Base-by-base conservation (phyloP, 1,140 invertebrate genomes). In the Eriocheir sinensis region DNA sequence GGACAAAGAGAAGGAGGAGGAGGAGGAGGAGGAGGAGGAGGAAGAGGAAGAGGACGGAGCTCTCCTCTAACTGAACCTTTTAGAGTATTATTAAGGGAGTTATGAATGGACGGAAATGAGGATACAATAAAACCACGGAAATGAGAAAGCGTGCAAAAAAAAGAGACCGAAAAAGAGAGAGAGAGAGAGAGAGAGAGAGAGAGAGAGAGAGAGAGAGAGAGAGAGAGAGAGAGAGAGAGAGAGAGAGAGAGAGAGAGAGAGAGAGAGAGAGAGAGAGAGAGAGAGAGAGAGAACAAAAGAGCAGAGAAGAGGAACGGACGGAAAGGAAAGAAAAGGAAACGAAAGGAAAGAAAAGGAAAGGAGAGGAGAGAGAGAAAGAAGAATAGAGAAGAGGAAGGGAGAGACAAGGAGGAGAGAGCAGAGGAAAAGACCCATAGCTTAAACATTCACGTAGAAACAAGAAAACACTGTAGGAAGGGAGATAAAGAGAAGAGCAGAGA, bases 141-240 rank as follows among this genome's bases (percentile, higher is more conserved):
- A 27, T 15, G 60, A 72, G 60, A 72, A 27, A 72, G 60, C 12
- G 60, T 15, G 60, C 12, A 27, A 72, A 27, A 72, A 27, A 72
- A 41, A 27, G 30, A 34, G 83, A 34, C 30, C 9, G 2, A 85
- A 34, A 85, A 34, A 41, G 83, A 85, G 83, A 85, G 83, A 85
- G 83, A 85, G 83, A 85, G 83, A 41, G 83, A 85, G 83, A 85
- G 83, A 85, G 83, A 85, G 83, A 85, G 83, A 41, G 83, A 85
- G 83, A 85, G 80, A 36, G 34, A 83, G 80, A 83, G 80, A 36
- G 80, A 83, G 80, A 83, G 80, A 41, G 83, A 41, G 83, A 41
- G 40, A 41, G 40, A n/a, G 27, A n/a, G 40, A 41, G 83, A 41
- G 40, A 41, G 40, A 41, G 40, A 41, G 83, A 27, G 27, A 27